Evolutionary conservation across 2,888 invertebrate species (phyloP).

Genomic region (Phorcus lineatus): DNA sequence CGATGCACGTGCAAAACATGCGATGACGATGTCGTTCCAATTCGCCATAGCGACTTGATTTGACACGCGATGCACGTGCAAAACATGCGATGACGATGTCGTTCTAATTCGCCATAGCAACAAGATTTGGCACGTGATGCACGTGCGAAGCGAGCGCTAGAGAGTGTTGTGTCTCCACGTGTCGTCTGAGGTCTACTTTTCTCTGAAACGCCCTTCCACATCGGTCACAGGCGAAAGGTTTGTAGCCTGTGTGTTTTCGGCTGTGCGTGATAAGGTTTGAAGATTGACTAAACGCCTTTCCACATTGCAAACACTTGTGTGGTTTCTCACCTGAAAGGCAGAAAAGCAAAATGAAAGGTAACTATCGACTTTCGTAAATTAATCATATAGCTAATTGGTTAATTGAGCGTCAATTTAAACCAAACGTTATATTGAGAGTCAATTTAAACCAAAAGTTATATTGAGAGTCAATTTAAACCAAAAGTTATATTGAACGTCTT

Average conservation of each 20-base stretch:
- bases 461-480: too few species aligned
- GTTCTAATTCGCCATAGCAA: too few species aligned
- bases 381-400: too few species aligned
- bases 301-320: conserved; percentile 98
- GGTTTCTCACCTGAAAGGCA: conserved; percentile 92
- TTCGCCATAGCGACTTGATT: too few species aligned
- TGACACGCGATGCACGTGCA: neutral
- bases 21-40: neutral
- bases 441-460: too few species aligned
- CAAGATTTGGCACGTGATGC: neutral
- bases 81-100: neutral
- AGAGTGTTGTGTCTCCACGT: conserved; percentile 94
- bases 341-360: conserved; percentile 10
- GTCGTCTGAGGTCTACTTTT: conserved; percentile 91
- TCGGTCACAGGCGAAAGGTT: conserved; percentile 96
- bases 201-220: conserved; percentile 92
- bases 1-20: neutral
- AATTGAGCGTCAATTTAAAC: too few species aligned
- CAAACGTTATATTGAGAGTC: too few species aligned
- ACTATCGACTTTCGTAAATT: too few species aligned
- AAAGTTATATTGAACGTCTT: too few species aligned
- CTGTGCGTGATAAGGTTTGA: conserved; percentile 96
- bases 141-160: neutral
- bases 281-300: conserved; percentile 98
- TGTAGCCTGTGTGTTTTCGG: conserved; percentile 98